Conservation (phyloP, 2,888 invertebrate species). For the Leistus spinibarbis region DNA sequence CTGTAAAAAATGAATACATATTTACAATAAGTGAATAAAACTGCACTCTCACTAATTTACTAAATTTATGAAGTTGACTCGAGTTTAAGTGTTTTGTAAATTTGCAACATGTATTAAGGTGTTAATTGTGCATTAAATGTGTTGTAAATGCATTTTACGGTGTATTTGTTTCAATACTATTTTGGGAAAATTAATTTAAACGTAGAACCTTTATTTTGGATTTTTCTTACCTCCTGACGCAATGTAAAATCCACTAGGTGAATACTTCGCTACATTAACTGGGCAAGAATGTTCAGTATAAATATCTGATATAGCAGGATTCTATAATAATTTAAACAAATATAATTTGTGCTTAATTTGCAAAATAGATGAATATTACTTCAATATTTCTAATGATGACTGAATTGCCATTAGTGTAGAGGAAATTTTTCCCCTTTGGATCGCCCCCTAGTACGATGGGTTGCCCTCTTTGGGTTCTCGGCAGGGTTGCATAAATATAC, state of each 20-base stretch:
- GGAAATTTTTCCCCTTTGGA: conserved; percentile 95
- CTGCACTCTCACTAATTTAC: too few species aligned
- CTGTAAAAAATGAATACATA: too few species aligned
- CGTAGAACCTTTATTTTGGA: neutral
- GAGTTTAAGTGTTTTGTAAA: too few species aligned
- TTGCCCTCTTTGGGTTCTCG: conserved; percentile 92
- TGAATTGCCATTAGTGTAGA: conserved; percentile 97
- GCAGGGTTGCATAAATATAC: conserved; percentile 90
- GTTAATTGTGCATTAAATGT: neutral
- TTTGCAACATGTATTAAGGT: too few species aligned
- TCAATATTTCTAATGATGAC: conserved; percentile 97
- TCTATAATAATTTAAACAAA: conserved; percentile 60
- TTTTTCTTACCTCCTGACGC: conserved; percentile 86
- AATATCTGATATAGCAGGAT: conserved; percentile 91
- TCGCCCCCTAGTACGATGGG: conserved; percentile 94
- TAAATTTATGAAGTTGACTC: too few species aligned
- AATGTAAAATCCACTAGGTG: conserved; percentile 97
- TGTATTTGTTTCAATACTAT: neutral
- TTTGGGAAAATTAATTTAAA: neutral
- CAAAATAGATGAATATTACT: conserved; percentile 58
- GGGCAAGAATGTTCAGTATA: conserved; percentile 97
- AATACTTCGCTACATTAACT: conserved; percentile 97
- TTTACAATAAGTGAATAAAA: too few species aligned
- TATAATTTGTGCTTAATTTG: neutral
- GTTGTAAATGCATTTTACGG: neutral